Evolutionary conservation across 2,113 vertebrate species (phyloP), one percentile per base, ranked within the genome.

Genomic region (Rhagologus leucostigma): DNA sequence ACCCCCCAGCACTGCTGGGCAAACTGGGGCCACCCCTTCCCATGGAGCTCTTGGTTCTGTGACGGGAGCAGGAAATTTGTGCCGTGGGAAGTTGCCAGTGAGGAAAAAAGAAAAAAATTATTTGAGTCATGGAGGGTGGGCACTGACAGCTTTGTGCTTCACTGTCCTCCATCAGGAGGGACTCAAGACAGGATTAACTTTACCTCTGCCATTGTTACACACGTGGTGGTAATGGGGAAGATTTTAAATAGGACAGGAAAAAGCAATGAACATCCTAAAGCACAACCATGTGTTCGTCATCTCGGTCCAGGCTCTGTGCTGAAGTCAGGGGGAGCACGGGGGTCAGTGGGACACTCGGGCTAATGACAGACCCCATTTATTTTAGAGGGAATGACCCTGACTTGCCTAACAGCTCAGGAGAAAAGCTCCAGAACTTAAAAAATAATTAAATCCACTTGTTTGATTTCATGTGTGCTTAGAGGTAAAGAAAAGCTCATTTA

Each of bases 1-100:
- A 84, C 79, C 89, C 92, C 64, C 88, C 79, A 53, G 53, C 78
- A 52, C 91, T 69, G 77, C 92, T 92, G 95, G 94, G 84, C 95
- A 83, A 74, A 53, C 64, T n/a, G 55, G 74, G 41, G 56, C 84
- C 84, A 46, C 23, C 74, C 69, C 39, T 89, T 90, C 56, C 91
- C 65, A 27, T 64, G 32, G 68, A 76, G 83, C 52, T 30, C 62
- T 55, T 17, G 21, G 32, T 46, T 85, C 86, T 83, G 91, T 39
- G 94, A 33, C 84, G 82, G 75, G 14, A 93, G 91, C 76, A 93
- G 90, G 91, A 92, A 95, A 90, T 81, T 85, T 16, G 77, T 52
- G 79, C 90, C 46, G 30, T 78, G 95, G 91, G 84, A 84, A 93
- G 86, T 16, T 95, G 84, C 77, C 78, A 68, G 46, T 10, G 74